These are phyloP conservation scores for Taeniopygia guttata DNA, from an alignment of 2,797 vertebrate species.

Conservation along the genomic window DNA sequence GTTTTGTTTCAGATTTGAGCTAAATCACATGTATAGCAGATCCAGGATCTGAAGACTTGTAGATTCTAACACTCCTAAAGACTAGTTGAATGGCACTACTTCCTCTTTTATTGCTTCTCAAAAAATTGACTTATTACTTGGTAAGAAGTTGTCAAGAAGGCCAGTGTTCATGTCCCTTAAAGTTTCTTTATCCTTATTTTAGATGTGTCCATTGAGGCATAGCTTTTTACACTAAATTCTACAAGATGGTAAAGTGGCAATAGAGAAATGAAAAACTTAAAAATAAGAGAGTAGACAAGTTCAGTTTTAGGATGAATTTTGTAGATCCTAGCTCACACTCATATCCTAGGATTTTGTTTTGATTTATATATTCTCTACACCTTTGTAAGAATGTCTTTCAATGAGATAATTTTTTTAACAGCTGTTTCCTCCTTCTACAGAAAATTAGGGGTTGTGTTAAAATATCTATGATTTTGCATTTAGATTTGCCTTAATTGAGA, in stretches of 20 bases:
- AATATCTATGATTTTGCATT: not conserved
- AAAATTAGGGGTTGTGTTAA: not conserved
- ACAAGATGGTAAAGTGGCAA: not conserved
- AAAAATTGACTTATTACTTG: not conserved
- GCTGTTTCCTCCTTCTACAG: not conserved
- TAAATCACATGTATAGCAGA: not conserved
- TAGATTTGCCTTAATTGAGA: not conserved
- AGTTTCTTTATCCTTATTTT: not conserved
- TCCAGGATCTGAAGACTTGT: not conserved
- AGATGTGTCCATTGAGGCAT: not conserved
- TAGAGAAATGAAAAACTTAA: not conserved
- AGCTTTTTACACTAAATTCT: not conserved
- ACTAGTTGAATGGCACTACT: not conserved
- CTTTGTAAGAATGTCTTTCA: not conserved
- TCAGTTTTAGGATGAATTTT: not conserved
- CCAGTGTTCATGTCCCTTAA: not conserved
- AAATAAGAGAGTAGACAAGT: not conserved
- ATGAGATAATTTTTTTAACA: not conserved
- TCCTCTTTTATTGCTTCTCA: not conserved
- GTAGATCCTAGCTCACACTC: not conserved
- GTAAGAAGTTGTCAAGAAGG: not conserved
- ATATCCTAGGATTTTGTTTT: not conserved
- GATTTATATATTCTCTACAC: not conserved
- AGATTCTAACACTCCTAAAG: not conserved
- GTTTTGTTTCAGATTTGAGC: slow-evolving; percentile 15